phyloP scores from a whole-genome alignment of 2,113 vertebrate species.

The Tyto alba region DNA sequence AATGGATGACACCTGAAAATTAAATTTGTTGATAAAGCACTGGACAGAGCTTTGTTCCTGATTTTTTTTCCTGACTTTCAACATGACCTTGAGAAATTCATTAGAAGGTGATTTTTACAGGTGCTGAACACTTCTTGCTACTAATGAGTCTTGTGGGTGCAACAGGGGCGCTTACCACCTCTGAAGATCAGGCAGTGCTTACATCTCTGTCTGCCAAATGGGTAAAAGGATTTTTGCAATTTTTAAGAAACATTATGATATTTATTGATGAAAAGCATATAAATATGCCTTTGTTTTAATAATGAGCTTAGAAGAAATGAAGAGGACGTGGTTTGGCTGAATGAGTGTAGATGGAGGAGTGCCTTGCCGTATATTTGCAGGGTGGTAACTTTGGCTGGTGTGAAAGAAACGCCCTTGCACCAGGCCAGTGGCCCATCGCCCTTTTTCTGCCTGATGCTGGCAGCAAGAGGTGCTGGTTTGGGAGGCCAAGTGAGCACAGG shows the following conservation, averaged over 20 bases:
- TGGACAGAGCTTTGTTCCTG: background rate
- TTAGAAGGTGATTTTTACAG: background rate
- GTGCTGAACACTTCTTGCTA: background rate
- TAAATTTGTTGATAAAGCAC: conserved; percentile 44
- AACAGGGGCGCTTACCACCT: background rate
- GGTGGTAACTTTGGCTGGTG: accelerated
- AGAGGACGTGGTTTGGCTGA: background rate
- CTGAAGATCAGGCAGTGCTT: background rate
- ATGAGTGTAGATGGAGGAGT: background rate
- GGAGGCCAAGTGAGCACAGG: background rate
- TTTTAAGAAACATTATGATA: background rate
- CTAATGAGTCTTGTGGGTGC: background rate
- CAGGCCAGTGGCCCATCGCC: background rate
- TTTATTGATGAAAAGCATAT: background rate
- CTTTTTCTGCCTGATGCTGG: background rate
- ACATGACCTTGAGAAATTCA: background rate
- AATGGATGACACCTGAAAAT: conserved; percentile 54
- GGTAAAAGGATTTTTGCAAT: background rate
- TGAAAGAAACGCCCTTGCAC: background rate
- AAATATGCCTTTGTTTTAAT: background rate
- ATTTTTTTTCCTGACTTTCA: conserved; percentile 22
- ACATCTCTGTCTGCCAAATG: background rate
- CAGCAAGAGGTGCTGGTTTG: background rate
- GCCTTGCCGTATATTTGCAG: background rate
- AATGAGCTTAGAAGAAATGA: background rate